These are phyloP conservation scores for Suncus etruscus DNA, from an alignment of 2,113 vertebrate genomes.

Conservation along the genomic window DNA sequence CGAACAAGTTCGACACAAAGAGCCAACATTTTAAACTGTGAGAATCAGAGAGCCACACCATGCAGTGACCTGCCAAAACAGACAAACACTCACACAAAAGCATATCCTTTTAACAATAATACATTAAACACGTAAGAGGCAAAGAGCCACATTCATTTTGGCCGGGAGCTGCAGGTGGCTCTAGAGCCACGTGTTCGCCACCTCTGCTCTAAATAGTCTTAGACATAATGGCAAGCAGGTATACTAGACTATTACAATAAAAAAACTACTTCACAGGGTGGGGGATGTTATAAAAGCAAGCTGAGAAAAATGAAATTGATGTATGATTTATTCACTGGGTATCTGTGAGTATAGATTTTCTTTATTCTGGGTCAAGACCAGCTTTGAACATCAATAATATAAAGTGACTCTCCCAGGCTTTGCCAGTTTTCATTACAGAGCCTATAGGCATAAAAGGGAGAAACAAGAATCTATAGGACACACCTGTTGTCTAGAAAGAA, in stretches of 20 bases:
- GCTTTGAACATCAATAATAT: neutral
- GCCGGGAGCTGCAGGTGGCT: too few species aligned
- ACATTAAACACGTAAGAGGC: too few species aligned
- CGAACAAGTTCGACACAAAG: too few species aligned
- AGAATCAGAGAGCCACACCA: too few species aligned
- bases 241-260: neutral
- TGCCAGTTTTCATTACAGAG: conserved; percentile 22
- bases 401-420: neutral
- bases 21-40: too few species aligned
- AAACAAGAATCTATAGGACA: conserved; percentile 4
- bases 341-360: neutral
- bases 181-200: too few species aligned
- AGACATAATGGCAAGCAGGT: neutral
- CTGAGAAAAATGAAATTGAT: neutral
- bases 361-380: neutral
- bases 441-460: neutral
- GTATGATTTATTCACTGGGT: neutral
- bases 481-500: neutral
- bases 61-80: too few species aligned
- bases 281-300: neutral
- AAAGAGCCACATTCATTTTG: too few species aligned
- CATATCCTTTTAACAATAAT: too few species aligned
- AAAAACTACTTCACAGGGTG: neutral
- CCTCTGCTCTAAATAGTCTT: conserved; percentile 16
- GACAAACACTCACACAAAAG: too few species aligned